These are phyloP conservation scores for Setophaga petechia DNA, from an alignment of 2,113 vertebrate genomes.

Conservation along the genomic window DNA sequence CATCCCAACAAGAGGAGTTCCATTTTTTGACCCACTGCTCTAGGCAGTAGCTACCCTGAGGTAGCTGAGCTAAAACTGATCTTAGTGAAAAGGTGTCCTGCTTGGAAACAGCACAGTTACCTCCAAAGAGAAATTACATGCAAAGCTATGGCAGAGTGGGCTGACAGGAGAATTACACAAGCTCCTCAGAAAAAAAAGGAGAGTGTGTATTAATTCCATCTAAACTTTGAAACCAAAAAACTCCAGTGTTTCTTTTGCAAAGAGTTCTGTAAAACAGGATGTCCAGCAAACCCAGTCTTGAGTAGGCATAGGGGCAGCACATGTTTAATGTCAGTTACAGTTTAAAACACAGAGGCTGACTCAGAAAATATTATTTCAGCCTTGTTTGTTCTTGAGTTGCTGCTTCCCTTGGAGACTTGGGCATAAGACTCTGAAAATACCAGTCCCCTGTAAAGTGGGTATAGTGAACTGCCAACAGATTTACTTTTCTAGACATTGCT, in stretches of 20 bases:
- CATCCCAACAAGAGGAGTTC: not conserved
- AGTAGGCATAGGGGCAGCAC: not conserved
- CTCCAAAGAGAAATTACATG: not conserved
- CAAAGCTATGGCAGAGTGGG: not conserved
- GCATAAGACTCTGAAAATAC: not conserved
- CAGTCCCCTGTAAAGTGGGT: not conserved
- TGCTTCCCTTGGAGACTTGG: not conserved
- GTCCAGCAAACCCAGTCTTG: not conserved
- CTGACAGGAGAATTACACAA: not conserved
- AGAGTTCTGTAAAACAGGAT: not conserved
- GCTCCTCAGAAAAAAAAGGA: not conserved
- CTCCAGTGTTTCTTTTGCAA: not conserved
- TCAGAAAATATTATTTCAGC: not conserved
- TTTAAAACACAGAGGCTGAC: not conserved
- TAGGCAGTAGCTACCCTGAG: not conserved
- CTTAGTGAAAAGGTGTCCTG: accelerated
- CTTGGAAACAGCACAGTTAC: not conserved
- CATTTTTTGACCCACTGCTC: not conserved
- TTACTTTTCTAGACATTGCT: not conserved
- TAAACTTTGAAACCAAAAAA: not conserved
- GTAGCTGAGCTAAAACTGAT: not conserved
- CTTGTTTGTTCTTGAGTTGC: not conserved
- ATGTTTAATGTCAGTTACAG: not conserved
- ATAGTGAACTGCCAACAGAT: not conserved
- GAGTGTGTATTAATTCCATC: not conserved